These are phyloP conservation scores for Nothocercus julius DNA, from an alignment of 2,113 vertebrate species.

Conservation along the genomic window DNA sequence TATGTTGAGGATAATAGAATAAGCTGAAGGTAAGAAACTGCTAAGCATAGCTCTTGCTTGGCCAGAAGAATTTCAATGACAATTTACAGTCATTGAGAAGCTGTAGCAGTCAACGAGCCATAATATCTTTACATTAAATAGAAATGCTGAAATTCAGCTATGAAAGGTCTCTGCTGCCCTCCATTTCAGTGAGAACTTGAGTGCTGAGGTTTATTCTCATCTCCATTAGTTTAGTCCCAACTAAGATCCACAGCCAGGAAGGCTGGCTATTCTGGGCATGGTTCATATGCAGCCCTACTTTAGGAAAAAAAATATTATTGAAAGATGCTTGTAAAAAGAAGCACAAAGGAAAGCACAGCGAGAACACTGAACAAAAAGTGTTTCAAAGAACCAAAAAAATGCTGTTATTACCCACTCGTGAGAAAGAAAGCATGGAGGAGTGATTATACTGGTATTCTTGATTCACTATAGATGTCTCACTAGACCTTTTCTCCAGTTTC, in stretches of 20 bases:
- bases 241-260: not conserved
- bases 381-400: not conserved
- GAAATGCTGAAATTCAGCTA: not conserved
- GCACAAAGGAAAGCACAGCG: not conserved
- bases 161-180: not conserved
- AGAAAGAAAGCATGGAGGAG: not conserved
- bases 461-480: accelerated
- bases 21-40: not conserved
- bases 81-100: not conserved
- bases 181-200: not conserved
- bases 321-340: not conserved
- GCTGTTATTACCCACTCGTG: accelerated
- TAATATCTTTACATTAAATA: not conserved
- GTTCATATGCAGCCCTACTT: not conserved
- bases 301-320: accelerated
- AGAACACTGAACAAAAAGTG: not conserved
- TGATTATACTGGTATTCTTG: accelerated
- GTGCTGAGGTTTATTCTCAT: not conserved
- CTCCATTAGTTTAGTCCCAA: not conserved
- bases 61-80: not conserved
- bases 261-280: not conserved
- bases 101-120: not conserved
- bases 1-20: not conserved
- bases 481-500: not conserved
- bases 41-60: not conserved